These are phyloP conservation scores for Glandiceps talaboti DNA, from an alignment of 53 echinoderm and acorn worm genomes.

Conservation along the genomic window DNA sequence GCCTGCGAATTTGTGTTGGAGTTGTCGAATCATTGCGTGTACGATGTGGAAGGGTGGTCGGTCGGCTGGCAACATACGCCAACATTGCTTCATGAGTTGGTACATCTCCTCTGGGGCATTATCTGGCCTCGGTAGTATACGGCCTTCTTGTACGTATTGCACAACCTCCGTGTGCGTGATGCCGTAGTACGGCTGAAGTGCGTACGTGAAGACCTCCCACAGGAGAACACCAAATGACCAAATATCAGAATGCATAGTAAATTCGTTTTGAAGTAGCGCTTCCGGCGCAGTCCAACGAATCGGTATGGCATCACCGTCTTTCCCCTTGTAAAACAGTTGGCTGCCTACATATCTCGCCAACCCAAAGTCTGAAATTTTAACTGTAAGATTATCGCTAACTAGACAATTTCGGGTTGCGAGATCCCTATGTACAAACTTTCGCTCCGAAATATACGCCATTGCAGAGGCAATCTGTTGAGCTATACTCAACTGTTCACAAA, in stretches of 20 bases:
- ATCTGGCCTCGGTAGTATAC: constrained; percentile 47
- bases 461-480: constrained; percentile 80
- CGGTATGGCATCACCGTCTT: constrained; percentile 76
- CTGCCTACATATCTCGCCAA: constrained; percentile 66
- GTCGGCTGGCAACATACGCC: constrained; percentile 31
- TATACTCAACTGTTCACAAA: constrained; percentile 41
- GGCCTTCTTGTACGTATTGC: constrained; percentile 65
- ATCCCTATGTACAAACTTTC: constrained; percentile 77
- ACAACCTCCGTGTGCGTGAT: constrained; percentile 86
- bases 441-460: constrained; percentile 83
- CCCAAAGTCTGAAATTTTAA: constrained; percentile 98
- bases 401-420: constrained; percentile 95
- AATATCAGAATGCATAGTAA: constrained; percentile 72
- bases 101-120: constrained; percentile 49
- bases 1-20: constrained; percentile 4
- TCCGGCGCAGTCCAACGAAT: constrained; percentile 94
- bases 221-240: constrained; percentile 91
- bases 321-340: constrained; percentile 46
- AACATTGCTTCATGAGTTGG: constrained; percentile 64
- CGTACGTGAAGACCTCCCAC: constrained; percentile 93
- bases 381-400: constrained; percentile 56
- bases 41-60: constrained; percentile 62
- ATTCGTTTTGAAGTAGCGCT: constrained; percentile 81
- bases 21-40: constrained; percentile 3
- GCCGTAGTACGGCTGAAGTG: constrained; percentile 72